Evolutionary conservation across 2,888 invertebrate genomes (phyloP).

Genomic region (Drosophila helvetica): DNA sequence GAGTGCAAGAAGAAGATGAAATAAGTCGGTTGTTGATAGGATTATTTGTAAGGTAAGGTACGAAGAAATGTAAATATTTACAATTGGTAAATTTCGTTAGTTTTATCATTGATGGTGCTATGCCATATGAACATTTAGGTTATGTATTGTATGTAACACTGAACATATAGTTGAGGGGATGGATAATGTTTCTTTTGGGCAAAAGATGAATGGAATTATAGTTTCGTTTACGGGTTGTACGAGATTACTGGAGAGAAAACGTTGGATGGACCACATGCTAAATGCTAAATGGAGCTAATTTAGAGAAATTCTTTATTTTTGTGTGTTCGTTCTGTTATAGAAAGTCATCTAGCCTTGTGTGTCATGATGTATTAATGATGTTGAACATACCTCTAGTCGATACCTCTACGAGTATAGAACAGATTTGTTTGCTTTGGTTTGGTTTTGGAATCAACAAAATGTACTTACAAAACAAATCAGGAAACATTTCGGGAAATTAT

Average conservation of each 20-base stretch:
- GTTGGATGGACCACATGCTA: slow-evolving; percentile 68
- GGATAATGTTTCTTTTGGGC: slow-evolving; percentile 24
- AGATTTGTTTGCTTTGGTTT: slow-evolving; percentile 10
- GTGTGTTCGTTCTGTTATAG: slow-evolving; percentile 16
- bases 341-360: slow-evolving; percentile 43
- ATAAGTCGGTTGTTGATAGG: slow-evolving; percentile 26
- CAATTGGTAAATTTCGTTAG: slow-evolving; percentile 47
- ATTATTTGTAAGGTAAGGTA: slow-evolving; percentile 44
- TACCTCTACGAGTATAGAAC: slow-evolving; percentile 2
- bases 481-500: slow-evolving; percentile 1
- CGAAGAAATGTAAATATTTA: slow-evolving; percentile 54
- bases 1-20: slow-evolving; percentile 49
- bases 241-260: slow-evolving; percentile 33
- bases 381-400: slow-evolving; percentile 69
- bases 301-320: slow-evolving; percentile 41
- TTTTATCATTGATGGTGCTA: slow-evolving; percentile 56
- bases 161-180: slow-evolving; percentile 29
- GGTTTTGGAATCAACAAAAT: slow-evolving; percentile 20
- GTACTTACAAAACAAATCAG: slow-evolving; percentile 34
- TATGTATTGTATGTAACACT: slow-evolving; percentile 50
- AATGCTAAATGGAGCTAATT: slow-evolving; percentile 62
- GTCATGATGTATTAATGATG: slow-evolving; percentile 12
- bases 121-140: slow-evolving; percentile 71
- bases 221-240: slow-evolving; percentile 4
- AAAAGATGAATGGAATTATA: slow-evolving; percentile 33